Evolutionary conservation across 2,888 invertebrate genomes (phyloP).

Genomic region (Cantharis nigra): DNA sequence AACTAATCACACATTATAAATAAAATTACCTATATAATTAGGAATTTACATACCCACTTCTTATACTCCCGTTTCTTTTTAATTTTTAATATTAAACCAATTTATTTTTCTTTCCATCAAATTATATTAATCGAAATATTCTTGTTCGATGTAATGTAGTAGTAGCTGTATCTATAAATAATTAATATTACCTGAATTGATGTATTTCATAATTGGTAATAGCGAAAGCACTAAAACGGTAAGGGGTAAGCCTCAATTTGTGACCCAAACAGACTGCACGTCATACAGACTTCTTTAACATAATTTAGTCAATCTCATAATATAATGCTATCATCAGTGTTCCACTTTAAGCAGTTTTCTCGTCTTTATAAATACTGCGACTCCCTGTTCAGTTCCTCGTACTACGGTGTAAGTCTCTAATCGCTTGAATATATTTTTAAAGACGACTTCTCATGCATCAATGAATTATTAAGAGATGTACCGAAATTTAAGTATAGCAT

Average conservation of each 20-base stretch:
- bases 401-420: conserved; percentile 40
- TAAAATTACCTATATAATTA: conserved; percentile 4
- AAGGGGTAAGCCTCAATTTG: conserved; percentile 23
- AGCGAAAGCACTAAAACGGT: not conserved
- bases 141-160: no score
- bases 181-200: not conserved
- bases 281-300: conserved; percentile 38
- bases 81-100: not conserved
- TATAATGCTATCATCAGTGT: conserved; percentile 42
- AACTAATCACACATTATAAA: conserved; percentile 7
- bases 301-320: conserved; percentile 44
- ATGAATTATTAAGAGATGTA: conserved; percentile 46
- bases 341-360: conserved; percentile 45
- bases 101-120: not conserved
- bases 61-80: not conserved
- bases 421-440: conserved; percentile 46
- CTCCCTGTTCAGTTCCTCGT: conserved; percentile 34
- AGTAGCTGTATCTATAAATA: no score
- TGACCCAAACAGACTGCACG: conserved; percentile 26
- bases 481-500: conserved; percentile 43
- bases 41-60: not conserved
- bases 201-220: not conserved
- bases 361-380: conserved; percentile 42
- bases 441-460: conserved; percentile 41
- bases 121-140: not conserved